These are phyloP conservation scores for Odontocerum albicorne DNA, from an alignment of 2,888 invertebrate species.

Conservation along the genomic window DNA sequence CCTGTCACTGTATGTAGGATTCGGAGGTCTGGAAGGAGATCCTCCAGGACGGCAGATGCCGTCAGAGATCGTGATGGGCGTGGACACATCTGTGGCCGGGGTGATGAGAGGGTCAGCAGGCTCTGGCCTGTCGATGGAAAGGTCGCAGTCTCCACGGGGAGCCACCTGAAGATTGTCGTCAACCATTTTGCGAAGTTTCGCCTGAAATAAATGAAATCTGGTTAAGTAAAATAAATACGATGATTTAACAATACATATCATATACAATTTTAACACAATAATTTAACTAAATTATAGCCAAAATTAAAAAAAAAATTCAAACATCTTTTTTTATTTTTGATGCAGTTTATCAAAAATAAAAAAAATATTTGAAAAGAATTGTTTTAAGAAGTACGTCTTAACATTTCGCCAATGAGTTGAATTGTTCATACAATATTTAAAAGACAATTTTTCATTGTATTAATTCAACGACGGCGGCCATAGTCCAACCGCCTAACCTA, in stretches of 20 bases:
- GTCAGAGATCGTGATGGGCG: slow-evolving; percentile 26
- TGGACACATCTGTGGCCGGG: slow-evolving; percentile 53
- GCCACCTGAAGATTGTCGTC: slow-evolving; percentile 80
- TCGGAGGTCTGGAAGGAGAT: slow-evolving; percentile 34
- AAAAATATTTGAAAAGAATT: too few species aligned
- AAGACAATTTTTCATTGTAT: too few species aligned
- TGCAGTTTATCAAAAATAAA: too few species aligned
- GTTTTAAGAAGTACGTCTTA: too few species aligned
- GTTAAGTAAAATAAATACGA: neutral
- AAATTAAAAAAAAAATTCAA: too few species aligned
- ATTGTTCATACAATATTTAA: too few species aligned
- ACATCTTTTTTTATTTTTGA: too few species aligned
- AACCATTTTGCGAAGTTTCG: slow-evolving; percentile 85
- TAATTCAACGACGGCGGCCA: too few species aligned
- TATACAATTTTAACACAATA: too few species aligned
- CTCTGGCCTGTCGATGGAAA: slow-evolving; percentile 46
- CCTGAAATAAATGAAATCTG: slow-evolving; percentile 48
- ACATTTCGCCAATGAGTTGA: too few species aligned
- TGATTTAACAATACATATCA: neutral
- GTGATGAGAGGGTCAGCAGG: slow-evolving; percentile 58
- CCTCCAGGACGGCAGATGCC: slow-evolving; percentile 32
- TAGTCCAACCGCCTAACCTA: too few species aligned
- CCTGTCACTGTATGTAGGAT: slow-evolving; percentile 39
- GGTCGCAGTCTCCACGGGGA: slow-evolving; percentile 61
- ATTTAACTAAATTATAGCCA: too few species aligned